These are phyloP conservation scores for Caenorhabditis wallacei DNA, from an alignment of 2,888 invertebrate genomes.

Conservation along the genomic window DNA sequence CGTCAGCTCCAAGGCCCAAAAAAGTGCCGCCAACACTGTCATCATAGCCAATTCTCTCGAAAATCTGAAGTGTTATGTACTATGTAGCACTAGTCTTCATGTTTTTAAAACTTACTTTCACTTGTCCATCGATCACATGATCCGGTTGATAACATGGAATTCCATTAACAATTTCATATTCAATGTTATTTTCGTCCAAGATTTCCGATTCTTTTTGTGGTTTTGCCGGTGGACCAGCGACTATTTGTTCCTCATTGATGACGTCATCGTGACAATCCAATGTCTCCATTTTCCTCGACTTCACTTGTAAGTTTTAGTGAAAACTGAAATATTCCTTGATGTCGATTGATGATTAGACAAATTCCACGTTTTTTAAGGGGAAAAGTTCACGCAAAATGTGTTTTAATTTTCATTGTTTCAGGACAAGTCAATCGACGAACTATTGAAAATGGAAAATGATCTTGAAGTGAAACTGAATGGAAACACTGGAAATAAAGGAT, in stretches of 20 bases:
- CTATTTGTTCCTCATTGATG: not conserved
- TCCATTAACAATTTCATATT: constrained; percentile 70
- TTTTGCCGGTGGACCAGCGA: constrained; percentile 41
- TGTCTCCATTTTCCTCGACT: constrained; percentile 17
- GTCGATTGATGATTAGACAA: too few relatives aligned
- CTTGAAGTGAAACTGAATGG: constrained; percentile 92
- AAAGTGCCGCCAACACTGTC: constrained; percentile 76
- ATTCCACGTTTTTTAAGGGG: not conserved
- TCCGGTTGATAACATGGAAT: constrained; percentile 70
- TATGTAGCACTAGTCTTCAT: not conserved
- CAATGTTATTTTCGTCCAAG: constrained; percentile 27
- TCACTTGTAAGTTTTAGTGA: not conserved
- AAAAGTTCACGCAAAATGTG: constrained; percentile 2
- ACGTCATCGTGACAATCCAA: constrained; percentile 27
- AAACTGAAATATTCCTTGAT: too few relatives aligned
- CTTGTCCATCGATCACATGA: constrained; percentile 68
- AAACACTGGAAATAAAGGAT: constrained; percentile 95
- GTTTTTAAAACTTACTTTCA: constrained; percentile 65
- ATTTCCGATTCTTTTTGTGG: constrained; percentile 20
- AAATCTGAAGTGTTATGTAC: constrained; percentile 64
- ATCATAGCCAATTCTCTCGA: constrained; percentile 77
- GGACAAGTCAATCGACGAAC: constrained; percentile 92
- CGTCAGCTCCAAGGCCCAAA: constrained; percentile 67
- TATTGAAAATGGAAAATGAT: constrained; percentile 89
- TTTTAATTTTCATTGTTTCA: constrained; percentile 49